Evolutionary conservation across 2,888 invertebrate species (phyloP).

Genomic region (Pachydiplax longipennis): DNA sequence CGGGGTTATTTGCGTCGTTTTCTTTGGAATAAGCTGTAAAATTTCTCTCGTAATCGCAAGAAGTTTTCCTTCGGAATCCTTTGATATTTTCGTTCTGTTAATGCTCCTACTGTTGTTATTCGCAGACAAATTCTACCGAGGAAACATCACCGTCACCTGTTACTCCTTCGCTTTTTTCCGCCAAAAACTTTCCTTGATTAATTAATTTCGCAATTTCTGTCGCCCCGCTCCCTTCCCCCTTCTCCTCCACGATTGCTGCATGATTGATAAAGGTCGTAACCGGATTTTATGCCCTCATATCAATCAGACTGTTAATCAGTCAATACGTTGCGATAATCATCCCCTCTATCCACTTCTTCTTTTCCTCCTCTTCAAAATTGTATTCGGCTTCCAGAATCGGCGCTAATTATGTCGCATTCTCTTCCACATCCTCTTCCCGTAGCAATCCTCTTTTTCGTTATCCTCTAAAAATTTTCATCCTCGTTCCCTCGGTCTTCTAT

Average conservation of each 20-base stretch:
- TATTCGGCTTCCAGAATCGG: neutral
- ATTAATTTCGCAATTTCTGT: conserved; percentile 35
- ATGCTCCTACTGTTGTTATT: neutral
- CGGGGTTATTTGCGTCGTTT: too few relatives aligned
- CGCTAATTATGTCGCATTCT: neutral
- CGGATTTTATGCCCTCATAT: conserved; percentile 28
- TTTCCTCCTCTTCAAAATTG: neutral
- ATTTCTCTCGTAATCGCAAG: neutral
- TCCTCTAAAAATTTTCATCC: neutral
- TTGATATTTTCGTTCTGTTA: neutral
- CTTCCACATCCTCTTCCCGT: neutral
- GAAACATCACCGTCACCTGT: neutral
- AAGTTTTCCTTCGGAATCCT: neutral
- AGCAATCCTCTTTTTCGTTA: neutral
- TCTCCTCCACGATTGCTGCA: conserved; percentile 16
- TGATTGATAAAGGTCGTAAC: conserved; percentile 22
- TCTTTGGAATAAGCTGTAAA: too few relatives aligned
- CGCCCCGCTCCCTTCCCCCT: neutral
- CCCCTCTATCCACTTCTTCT: neutral
- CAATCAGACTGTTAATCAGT: conserved; percentile 44
- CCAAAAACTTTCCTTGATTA: conserved; percentile 31
- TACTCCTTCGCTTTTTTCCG: conserved; percentile 15
- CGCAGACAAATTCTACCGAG: neutral
- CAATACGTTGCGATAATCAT: conserved; percentile 24
- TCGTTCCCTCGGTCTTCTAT: neutral